Evolutionary conservation across 53 echinoderm and acorn worm genomes (phyloP).

Genomic region (Echinarachnius parma): DNA sequence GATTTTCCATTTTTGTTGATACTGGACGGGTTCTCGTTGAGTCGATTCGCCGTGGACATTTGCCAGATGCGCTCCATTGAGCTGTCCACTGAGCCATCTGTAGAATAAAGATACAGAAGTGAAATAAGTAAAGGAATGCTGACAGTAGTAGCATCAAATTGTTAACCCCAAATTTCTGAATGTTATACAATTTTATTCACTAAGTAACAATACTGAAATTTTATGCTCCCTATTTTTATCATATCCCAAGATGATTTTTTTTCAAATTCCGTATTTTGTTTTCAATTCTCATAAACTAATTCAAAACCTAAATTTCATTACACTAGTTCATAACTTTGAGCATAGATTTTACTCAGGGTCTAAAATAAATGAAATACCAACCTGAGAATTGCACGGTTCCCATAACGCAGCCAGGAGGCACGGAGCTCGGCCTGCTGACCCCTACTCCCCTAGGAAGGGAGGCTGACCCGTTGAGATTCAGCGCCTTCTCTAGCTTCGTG

Average conservation of each 20-base stretch:
- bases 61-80: constrained; percentile 55
- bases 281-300: too few species aligned
- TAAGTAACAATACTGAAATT: too few species aligned
- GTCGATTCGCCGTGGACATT: constrained; percentile 15
- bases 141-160: too few species aligned
- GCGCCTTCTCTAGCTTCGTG: constrained; percentile 35
- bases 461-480: constrained; percentile 57
- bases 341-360: too few species aligned
- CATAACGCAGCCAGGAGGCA: constrained; percentile 53
- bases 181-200: too few species aligned
- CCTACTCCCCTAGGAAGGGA: constrained; percentile 27
- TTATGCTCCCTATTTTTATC: too few species aligned
- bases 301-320: too few species aligned
- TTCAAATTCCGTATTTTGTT: too few species aligned
- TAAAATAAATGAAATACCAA: too few species aligned
- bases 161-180: too few species aligned
- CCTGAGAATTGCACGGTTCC: constrained; percentile 46
- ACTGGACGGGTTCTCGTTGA: constrained; percentile 35
- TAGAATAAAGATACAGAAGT: background rate
- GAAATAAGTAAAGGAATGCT: background rate
- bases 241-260: too few species aligned
- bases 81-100: constrained; percentile 55
- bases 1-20: constrained; percentile 7
- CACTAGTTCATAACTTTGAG: too few species aligned
- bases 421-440: constrained; percentile 36